Conservation (phyloP, 2,113 vertebrate genomes). For the Onychorhynchus coronatus region DNA sequence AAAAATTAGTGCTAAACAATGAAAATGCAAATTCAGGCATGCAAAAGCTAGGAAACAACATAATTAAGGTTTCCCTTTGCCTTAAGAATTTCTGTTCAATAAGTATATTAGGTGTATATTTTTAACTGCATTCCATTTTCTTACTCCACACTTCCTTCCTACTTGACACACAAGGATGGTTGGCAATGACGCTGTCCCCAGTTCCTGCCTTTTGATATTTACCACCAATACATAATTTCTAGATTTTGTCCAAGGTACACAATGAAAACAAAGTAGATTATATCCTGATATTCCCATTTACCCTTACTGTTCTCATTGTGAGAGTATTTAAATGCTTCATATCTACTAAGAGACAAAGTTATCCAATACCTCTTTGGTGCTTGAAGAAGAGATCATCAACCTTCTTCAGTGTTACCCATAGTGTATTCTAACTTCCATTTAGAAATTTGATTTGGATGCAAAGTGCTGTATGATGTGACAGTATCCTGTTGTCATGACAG, state of each 20-base stretch:
- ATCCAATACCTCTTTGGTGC: not conserved
- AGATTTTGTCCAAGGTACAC: not conserved
- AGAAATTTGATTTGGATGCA: not conserved
- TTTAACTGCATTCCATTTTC: not conserved
- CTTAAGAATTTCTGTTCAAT: not conserved
- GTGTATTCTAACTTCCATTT: not conserved
- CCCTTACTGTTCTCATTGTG: not conserved
- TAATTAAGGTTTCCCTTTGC: not conserved
- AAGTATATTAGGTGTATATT: not conserved
- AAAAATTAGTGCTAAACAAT: not conserved
- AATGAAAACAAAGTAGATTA: not conserved
- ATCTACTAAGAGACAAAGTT: not conserved
- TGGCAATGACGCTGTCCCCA: not conserved
- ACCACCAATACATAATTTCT: not conserved
- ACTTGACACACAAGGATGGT: not conserved
- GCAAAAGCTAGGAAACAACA: not conserved
- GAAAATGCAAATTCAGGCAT: not conserved
- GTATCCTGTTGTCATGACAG: not conserved
- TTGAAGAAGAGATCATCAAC: not conserved
- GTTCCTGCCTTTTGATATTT: not conserved
- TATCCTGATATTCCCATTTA: not conserved
- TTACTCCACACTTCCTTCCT: not conserved
- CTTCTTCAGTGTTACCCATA: not conserved
- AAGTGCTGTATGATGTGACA: not conserved
- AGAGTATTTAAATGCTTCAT: not conserved